Conservation (phyloP, 1,140 invertebrate species). For the Nebria ingens region DNA sequence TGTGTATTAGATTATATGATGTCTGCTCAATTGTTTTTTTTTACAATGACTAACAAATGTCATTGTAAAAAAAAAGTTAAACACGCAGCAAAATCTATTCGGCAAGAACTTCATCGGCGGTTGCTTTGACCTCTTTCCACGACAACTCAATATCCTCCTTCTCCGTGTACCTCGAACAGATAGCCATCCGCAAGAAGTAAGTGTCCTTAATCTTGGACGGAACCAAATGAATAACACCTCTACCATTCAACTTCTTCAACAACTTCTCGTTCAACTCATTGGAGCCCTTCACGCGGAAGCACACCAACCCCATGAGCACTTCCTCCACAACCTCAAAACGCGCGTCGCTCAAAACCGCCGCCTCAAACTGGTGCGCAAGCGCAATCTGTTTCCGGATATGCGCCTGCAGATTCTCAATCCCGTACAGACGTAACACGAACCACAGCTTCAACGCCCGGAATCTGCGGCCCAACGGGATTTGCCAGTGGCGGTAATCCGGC, state of each 20-base stretch:
- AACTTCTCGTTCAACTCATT: conserved; percentile 79
- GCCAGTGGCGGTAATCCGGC: conserved; percentile 94
- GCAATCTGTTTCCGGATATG: conserved; percentile 71
- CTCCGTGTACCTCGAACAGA: conserved; percentile 80
- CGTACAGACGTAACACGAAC: conserved; percentile 91
- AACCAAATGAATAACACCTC: conserved; percentile 88
- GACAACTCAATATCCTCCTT: conserved; percentile 73
- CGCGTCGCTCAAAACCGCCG: conserved; percentile 35
- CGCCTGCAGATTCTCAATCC: conserved; percentile 77
- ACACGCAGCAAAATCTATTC: too few relatives aligned
- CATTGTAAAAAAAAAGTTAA: too few relatives aligned
- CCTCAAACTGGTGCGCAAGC: conserved; percentile 76
- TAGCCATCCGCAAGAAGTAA: conserved; percentile 82
- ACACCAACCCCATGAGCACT: conserved; percentile 84
- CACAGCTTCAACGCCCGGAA: conserved; percentile 93
- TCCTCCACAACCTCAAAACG: conserved; percentile 79
- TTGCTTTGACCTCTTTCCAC: conserved; percentile 72
- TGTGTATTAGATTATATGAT: too few relatives aligned
- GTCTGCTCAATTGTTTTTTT: too few relatives aligned
- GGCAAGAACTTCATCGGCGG: conserved; percentile 50
- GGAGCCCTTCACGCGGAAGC: conserved; percentile 80
- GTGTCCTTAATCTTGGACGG: conserved; percentile 75
- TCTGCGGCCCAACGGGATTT: conserved; percentile 89
- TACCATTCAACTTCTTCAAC: conserved; percentile 78
- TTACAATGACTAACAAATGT: too few relatives aligned